Conservation (phyloP, 2,797 vertebrate species). For the Eulemur albifrons region DNA sequence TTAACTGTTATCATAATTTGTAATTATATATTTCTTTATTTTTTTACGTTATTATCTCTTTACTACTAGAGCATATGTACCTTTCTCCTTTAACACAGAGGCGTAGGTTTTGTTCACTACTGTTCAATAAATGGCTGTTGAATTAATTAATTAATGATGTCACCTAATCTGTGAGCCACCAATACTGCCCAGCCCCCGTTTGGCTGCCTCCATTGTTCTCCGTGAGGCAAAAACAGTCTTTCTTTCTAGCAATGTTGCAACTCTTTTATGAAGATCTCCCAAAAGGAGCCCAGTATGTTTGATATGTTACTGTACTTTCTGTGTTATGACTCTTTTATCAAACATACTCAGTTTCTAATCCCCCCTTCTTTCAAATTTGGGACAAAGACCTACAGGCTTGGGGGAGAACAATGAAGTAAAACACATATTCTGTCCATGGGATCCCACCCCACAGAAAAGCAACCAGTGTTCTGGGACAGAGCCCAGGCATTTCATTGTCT, state of each 20-base stretch:
- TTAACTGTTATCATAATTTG: background rate
- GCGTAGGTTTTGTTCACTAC: background rate
- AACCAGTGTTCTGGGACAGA: background rate
- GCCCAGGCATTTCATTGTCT: background rate
- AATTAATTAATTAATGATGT: background rate
- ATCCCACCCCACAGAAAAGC: background rate
- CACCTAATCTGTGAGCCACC: background rate
- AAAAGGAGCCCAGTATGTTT: background rate
- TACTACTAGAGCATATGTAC: background rate
- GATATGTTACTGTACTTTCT: background rate
- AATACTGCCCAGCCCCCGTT: background rate
- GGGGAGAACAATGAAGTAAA: background rate
- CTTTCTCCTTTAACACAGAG: background rate
- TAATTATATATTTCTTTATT: background rate
- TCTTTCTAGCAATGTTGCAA: background rate
- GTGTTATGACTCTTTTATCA: background rate
- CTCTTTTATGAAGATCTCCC: background rate
- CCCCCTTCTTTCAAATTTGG: background rate
- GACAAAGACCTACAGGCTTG: background rate
- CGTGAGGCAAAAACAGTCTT: background rate
- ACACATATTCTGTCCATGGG: background rate
- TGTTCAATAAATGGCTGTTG: background rate
- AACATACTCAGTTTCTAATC: background rate
- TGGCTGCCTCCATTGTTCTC: background rate
- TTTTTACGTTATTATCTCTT: background rate